Evolutionary conservation across 1,140 invertebrate species (phyloP).

Genomic region (Drosophila varians): DNA sequence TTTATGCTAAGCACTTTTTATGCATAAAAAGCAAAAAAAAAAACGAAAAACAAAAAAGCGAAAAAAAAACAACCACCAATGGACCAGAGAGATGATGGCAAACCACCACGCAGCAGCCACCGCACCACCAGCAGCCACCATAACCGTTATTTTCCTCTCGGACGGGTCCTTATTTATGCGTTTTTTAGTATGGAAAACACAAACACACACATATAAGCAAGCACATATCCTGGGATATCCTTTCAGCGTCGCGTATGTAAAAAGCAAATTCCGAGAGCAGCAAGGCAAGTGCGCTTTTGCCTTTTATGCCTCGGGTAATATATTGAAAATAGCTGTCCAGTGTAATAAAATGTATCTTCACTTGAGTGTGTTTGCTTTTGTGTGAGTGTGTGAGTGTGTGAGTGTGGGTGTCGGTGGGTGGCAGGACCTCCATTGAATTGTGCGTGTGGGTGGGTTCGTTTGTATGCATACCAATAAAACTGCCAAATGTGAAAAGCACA

Average conservation of each 20-base stretch:
- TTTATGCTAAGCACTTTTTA: constrained; percentile 82
- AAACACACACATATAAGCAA: constrained; percentile 8
- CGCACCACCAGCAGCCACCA: constrained; percentile 37
- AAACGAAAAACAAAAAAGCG: neutral
- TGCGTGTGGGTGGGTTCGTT: constrained; percentile 17
- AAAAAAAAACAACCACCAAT: constrained; percentile 62
- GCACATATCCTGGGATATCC: constrained; percentile 47
- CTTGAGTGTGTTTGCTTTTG: constrained; percentile 18
- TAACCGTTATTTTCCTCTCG: constrained; percentile 74
- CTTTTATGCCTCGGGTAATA: constrained; percentile 76
- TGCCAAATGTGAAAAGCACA: constrained; percentile 68
- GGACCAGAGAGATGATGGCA: constrained; percentile 17
- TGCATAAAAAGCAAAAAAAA: constrained; percentile 68
- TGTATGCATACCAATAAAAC: constrained; percentile 78
- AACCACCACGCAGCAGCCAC: constrained; percentile 38
- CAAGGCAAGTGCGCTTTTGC: constrained; percentile 56
- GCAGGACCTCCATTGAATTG: constrained; percentile 13
- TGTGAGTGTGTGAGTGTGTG: neutral
- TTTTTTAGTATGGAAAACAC: constrained; percentile 78
- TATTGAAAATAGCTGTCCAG: constrained; percentile 81
- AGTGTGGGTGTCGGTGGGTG: constrained; percentile 3
- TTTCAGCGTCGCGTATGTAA: constrained; percentile 67
- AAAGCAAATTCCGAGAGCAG: constrained; percentile 33
- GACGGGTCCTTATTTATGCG: constrained; percentile 73
- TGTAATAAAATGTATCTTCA: constrained; percentile 70